Evolutionary conservation across 2,113 vertebrate genomes (phyloP), one percentile per base, ranked within the genome.

Genomic region (Phalacrocorax brasilianus): DNA sequence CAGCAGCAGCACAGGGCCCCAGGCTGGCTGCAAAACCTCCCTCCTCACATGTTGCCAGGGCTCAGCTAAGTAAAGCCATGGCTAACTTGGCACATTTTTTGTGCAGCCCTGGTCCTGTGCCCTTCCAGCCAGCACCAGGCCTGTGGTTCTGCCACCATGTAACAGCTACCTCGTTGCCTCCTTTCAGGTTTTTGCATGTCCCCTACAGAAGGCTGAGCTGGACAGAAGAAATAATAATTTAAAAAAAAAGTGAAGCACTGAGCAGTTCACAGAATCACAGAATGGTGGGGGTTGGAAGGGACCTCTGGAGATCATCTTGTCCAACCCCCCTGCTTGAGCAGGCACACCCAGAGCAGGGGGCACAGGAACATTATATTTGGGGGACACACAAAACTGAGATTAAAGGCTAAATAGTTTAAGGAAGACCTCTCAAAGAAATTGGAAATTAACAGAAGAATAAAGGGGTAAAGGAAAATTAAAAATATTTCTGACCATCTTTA

Each of bases 401-500:
- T 35, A 53, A 74, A 88, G 16, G 11, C 23, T 22, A 19, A 74
- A 53, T 38, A 38, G 38, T 38, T 38, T 38, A 38, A 38, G 38
- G 38, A 38, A 38, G 38, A 38, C 38, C 38, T 38, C 38, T 38
- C 38, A 38, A 38, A 38, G 38, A 38, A 59, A 30, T 22, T 38
- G 18, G 8, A 68, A 70, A 45, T 35, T 16, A 58, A 66, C 1
- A 52, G 44, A 79, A 0, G 0, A 45, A n/a, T 16, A 61, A 55
- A 44, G 38, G 3, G 16, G 5, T 5, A 12, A 12, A 1, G 1
- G 12, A 35, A 23, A 45, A n/a, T 47, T 2, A 50, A 66, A 61
- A 2, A 71, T 16, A 33, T 76, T 73, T 49, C 56, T 67, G 7
- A 35, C 32, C 7, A 21, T 50, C 62, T 28, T 72, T 21, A 83